Conservation (phyloP, 1,140 invertebrate genomes). For the Trachymyrmex cornetzi region DNA sequence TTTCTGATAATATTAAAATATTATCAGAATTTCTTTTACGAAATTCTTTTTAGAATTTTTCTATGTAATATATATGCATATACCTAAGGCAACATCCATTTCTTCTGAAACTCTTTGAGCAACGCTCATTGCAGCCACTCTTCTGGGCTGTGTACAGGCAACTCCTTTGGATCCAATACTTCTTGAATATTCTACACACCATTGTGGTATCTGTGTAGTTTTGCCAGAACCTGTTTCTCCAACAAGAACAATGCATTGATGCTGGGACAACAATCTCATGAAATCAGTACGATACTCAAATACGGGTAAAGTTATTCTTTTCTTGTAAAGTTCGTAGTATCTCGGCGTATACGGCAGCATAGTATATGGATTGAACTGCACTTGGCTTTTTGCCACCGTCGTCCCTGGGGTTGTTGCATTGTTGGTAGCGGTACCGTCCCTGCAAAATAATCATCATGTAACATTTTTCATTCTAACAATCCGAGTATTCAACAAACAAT, state of each 20-base stretch:
- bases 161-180: slow-evolving; percentile 93
- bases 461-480: background rate
- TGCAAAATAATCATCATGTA: slow-evolving; percentile 51
- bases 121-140: slow-evolving; percentile 99
- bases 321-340: slow-evolving; percentile 95
- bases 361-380: slow-evolving; percentile 91
- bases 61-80: background rate
- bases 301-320: slow-evolving; percentile 97
- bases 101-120: slow-evolving; percentile 99
- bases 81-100: slow-evolving; percentile 97
- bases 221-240: slow-evolving; percentile 99
- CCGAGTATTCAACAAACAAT: background rate
- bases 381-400: slow-evolving; percentile 86
- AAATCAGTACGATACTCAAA: slow-evolving; percentile 99
- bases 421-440: slow-evolving; percentile 81
- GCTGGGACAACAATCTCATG: slow-evolving; percentile 95
- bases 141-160: slow-evolving; percentile 98
- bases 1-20: background rate
- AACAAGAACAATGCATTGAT: slow-evolving; percentile 97
- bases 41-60: background rate
- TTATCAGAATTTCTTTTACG: background rate
- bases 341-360: slow-evolving; percentile 92
- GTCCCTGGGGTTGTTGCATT: slow-evolving; percentile 77
- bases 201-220: slow-evolving; percentile 98
- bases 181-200: slow-evolving; percentile 96